A percentile compares a stretch with the other conserved stretches of the same genome.
These are phyloP conservation scores for Perca fluviatilis DNA, from an alignment of 2,113 vertebrate species.

Conservation along the genomic window DNA sequence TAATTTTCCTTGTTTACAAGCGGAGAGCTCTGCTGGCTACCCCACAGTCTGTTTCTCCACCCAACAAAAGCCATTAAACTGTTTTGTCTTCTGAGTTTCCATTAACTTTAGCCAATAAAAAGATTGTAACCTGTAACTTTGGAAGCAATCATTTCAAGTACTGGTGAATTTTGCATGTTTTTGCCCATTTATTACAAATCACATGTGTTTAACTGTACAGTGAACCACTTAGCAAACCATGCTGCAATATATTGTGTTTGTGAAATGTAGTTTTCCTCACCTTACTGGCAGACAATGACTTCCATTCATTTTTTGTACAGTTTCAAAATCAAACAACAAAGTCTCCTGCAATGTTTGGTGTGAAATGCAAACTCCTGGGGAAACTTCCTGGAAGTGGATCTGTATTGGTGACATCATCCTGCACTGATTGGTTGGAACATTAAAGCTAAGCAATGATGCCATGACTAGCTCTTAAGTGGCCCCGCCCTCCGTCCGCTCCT, in stretches of 20 bases:
- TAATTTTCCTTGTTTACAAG: constrained; percentile 14
- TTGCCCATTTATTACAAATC: too few species aligned
- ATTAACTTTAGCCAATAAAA: background rate
- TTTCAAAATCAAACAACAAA: background rate
- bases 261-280: background rate
- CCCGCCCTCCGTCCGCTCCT: background rate
- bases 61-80: background rate
- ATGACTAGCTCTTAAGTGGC: too few species aligned
- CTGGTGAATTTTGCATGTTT: background rate
- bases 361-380: background rate
- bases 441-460: background rate
- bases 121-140: background rate
- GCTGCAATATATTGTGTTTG: background rate
- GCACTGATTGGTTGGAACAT: background rate
- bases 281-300: background rate
- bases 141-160: too few species aligned
- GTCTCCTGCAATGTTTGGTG: background rate
- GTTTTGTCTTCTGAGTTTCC: too few species aligned
- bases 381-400: too few species aligned
- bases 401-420: background rate
- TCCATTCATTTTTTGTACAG: background rate
- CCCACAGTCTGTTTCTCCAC: background rate
- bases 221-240: background rate
- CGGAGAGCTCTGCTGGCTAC: background rate
- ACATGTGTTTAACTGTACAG: background rate